These are phyloP conservation scores for Bujurquina vittata DNA, from an alignment of 2,113 vertebrate genomes.

Conservation along the genomic window DNA sequence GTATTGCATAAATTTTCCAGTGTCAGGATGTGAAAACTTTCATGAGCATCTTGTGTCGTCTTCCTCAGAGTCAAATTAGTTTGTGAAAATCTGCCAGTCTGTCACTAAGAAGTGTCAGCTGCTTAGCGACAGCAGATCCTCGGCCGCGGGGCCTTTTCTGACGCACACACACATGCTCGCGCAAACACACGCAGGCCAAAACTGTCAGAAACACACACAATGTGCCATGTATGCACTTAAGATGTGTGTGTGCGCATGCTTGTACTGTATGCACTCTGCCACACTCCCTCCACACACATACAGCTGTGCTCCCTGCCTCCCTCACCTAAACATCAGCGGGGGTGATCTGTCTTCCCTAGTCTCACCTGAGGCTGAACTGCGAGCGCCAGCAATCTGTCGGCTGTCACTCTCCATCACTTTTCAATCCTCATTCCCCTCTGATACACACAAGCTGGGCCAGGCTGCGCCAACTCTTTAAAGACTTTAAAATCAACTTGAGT, in stretches of 20 bases:
- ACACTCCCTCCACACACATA: slow-evolving; percentile 18
- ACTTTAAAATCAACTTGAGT: slow-evolving; percentile 68
- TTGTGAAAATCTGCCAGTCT: slow-evolving; percentile 70
- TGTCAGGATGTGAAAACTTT: slow-evolving; percentile 52
- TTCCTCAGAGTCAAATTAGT: slow-evolving; percentile 67
- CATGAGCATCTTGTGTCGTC: slow-evolving; percentile 37
- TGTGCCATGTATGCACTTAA: slow-evolving; percentile 9
- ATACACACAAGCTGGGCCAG: slow-evolving; percentile 45
- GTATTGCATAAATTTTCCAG: not conserved
- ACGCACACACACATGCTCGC: slow-evolving; percentile 38
- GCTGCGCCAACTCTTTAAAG: slow-evolving; percentile 58
- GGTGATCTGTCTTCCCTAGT: slow-evolving; percentile 60
- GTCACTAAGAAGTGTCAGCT: slow-evolving; percentile 72
- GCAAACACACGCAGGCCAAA: slow-evolving; percentile 5
- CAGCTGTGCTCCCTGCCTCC: slow-evolving; percentile 68
- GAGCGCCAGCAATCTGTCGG: slow-evolving; percentile 77
- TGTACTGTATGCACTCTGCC: not conserved
- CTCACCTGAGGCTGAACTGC: slow-evolving; percentile 70
- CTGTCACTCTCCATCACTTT: slow-evolving; percentile 77
- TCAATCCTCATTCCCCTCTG: slow-evolving; percentile 56
- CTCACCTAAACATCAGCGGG: slow-evolving; percentile 64
- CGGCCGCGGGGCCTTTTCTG: slow-evolving; percentile 63
- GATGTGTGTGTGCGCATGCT: not conserved
- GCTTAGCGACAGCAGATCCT: slow-evolving; percentile 74
- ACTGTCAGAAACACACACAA: slow-evolving; percentile 27